Evolutionary conservation across 2,797 vertebrate genomes (phyloP).

Genomic region (Lophotriccus pileatus): DNA sequence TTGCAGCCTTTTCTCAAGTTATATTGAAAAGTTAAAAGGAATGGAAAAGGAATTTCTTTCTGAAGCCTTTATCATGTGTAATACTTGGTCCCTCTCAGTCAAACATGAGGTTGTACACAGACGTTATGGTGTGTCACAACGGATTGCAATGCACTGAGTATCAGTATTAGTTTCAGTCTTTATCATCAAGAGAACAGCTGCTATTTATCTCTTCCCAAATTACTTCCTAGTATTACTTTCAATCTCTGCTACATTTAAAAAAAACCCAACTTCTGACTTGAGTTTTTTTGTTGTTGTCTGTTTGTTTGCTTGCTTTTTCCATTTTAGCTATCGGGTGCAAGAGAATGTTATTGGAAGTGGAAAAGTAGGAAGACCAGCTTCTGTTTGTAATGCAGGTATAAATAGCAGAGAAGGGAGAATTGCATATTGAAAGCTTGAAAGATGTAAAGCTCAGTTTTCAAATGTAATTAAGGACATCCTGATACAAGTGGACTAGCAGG

Average conservation of each 20-base stretch:
- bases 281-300: background rate
- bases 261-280: background rate
- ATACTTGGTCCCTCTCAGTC: background rate
- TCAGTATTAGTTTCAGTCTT: constrained; percentile 14
- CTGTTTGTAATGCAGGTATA: background rate
- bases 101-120: background rate
- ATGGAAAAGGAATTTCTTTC: background rate
- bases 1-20: background rate
- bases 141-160: background rate
- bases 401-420: background rate
- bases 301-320: background rate
- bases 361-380: background rate
- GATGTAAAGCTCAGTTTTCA: background rate
- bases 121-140: background rate
- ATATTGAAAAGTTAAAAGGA: background rate
- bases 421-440: background rate
- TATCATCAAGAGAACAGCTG: constrained; percentile 31
- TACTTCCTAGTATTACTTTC: constrained; percentile 10
- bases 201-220: constrained; percentile 38
- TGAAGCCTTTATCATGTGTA: background rate
- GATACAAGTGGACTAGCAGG: background rate
- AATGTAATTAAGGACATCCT: background rate
- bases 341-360: background rate
- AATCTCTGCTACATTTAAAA: background rate
- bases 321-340: background rate